Evolutionary conservation across 2,113 vertebrate species (phyloP), one percentile per base, ranked within the genome.

Genomic region (Tachysurus vachellii): DNA sequence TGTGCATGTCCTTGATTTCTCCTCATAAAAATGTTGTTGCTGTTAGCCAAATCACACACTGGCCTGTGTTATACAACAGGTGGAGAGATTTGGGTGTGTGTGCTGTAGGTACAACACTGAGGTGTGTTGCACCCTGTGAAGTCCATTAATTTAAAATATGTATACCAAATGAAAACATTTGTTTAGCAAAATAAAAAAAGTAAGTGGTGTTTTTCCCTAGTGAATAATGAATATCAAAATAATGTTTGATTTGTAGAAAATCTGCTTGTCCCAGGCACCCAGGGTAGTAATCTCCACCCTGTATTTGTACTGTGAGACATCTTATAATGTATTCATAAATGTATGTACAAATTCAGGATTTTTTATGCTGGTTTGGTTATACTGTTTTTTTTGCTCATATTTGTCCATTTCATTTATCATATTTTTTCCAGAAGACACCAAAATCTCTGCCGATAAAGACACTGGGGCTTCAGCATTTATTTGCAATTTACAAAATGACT

Each of bases 381-480:
- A 12, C 23, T 76, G 7, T 57, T 44, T 75, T 75, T 10, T 76
- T n/a, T 26, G 44, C 26, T 77, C 5, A 42, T 66, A 31, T 86
- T 79, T 62, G 5, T 8, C 11, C 73, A 70, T 17, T 85, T 21
- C 57, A 19, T 31, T 77, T 26, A 23, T 66, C 44, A 89, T 84
- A 28, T 50, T 59, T 85, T 56, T 89, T 88, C 83, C 93, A 98
- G 97, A 96, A 88, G 96, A 96, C 83, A 94, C 93, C 21, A 66
- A 90, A n/a, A 88, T 88, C 70, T 84, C 56, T n/a, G 83, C 90
- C 73, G 84, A 90, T 79, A 89, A 90, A 84, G 94, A 96, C 88
- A 66, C 88, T 3, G 75, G 31, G 68, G 57, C 85, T 21, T 59
- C 87, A n/a, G 91, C 93, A 80, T 28, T 92, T 0, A 12, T 82